Evolutionary conservation across 2,113 vertebrate species (phyloP).

Genomic region (Dicaeum eximium): DNA sequence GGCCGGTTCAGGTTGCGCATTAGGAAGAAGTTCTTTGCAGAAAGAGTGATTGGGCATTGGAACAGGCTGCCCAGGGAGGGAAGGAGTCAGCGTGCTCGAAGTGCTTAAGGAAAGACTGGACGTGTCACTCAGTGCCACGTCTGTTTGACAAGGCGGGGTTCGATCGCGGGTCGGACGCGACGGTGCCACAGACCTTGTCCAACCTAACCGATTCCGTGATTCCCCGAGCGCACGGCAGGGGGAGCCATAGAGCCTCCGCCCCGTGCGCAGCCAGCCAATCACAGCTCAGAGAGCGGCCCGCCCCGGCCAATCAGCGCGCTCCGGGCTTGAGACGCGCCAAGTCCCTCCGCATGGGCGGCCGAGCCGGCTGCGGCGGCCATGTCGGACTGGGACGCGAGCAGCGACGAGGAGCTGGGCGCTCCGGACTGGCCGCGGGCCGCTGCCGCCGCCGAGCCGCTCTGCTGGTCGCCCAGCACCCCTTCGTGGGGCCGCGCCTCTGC

Average conservation of each 20-base stretch:
- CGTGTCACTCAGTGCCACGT: neutral
- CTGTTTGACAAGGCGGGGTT: rapidly evolving
- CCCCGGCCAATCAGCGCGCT: neutral
- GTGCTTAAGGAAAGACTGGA: no score
- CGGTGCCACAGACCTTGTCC: rapidly evolving
- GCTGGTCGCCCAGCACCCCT: neutral
- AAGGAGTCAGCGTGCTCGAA: no score
- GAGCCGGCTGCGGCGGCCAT: rapidly evolving
- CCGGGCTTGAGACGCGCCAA: rapidly evolving
- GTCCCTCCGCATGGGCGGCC: rapidly evolving
- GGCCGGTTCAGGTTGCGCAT: rapidly evolving
- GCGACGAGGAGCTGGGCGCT: neutral
- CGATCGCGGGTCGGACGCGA: rapidly evolving
- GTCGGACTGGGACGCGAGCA: conserved; percentile 72
- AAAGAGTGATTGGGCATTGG: no score
- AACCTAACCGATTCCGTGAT: rapidly evolving
- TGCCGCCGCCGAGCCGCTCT: rapidly evolving
- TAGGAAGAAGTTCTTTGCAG: neutral
- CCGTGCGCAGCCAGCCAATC: neutral
- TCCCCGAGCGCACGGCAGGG: rapidly evolving
- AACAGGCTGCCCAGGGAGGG: neutral
- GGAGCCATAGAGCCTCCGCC: rapidly evolving
- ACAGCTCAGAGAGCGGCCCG: neutral
- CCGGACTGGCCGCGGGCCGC: neutral
- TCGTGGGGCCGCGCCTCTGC: neutral